These are phyloP conservation scores for Caenorhabditis parvicauda DNA, from an alignment of 2,888 invertebrate species.

Conservation along the genomic window DNA sequence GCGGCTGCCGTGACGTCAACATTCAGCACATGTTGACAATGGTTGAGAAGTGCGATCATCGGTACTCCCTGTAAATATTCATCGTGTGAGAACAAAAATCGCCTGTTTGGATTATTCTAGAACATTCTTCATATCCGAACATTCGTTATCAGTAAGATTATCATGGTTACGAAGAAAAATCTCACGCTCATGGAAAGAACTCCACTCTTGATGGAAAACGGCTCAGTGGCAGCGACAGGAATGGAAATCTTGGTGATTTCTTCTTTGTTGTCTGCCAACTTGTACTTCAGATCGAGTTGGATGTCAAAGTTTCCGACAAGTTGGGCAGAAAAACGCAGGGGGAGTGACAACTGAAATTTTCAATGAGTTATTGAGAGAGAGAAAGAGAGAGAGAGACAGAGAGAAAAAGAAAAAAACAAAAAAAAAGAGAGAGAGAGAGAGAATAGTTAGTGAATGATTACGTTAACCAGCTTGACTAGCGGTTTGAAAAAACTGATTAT, in stretches of 20 bases:
- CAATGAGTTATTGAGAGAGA: no score
- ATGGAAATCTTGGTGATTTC: conserved; percentile 18
- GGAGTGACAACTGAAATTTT: conserved; percentile 24
- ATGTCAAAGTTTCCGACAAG: conserved; percentile 36
- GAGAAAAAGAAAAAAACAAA: no score
- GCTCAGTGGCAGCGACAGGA: conserved; percentile 28
- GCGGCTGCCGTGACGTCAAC: conserved; percentile 28
- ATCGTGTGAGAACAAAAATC: background rate
- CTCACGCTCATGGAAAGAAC: conserved; percentile 34
- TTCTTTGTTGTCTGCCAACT: background rate
- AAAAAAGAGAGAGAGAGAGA: no score
- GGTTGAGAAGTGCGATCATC: conserved; percentile 33
- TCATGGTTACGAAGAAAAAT: background rate
- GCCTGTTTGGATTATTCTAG: no score
- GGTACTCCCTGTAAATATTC: conserved; percentile 31
- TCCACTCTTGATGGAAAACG: conserved; percentile 27
- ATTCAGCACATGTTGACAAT: conserved; percentile 37
- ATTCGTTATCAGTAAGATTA: no score
- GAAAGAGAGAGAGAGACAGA: no score
- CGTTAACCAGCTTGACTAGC: no score
- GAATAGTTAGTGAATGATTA: no score
- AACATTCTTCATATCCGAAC: no score
- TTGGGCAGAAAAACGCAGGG: conserved; percentile 37
- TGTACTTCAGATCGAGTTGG: conserved; percentile 22
- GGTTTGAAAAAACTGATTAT: no score